Base-by-base conservation (phyloP, 1,140 invertebrate species). In the Pseudomyrmex flavicornis region DNA sequence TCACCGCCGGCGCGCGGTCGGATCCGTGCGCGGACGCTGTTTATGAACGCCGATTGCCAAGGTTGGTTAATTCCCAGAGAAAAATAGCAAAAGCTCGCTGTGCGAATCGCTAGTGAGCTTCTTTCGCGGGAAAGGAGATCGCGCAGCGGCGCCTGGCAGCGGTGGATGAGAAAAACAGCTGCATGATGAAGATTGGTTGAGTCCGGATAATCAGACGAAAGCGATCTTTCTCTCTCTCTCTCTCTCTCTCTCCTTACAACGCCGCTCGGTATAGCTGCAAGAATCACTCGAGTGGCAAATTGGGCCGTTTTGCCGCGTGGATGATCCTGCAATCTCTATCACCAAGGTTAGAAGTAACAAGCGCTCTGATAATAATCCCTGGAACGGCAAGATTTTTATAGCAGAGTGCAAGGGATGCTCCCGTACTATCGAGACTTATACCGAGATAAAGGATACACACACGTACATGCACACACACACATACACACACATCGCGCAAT, bases 81-180 rank as follows among this genome's bases (percentile, higher is more conserved):
- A 26, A 46, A 61, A 44, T 44, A 13, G 58, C 54, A 44, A 46
- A 13, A 58, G 35, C 35, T 17, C 54, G 50, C 50, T 46, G 56
- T 56, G 68, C 61, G 44, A 75, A 72, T 68, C 61, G 56, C 58
- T 52, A 58, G 74, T 35, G 58, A 54, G 84, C 52, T 87, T 87
- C 74, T 86, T 88, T 85, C 85, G 61, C 48, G 8, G 82, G 72
- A 76, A 87, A 59, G 52, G 48, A 84, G 75, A 84, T 35, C 35
- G 35, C 35, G 35, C 35, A 35, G 35, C 83, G 82, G 85, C 52
- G 82, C 58, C 54, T 35, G 76, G 76, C 48, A 69, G 65, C 66
- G 68, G 85, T 74, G 85, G 83, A 80, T 87, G 85, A 79, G 87
- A 88, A 88, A 88, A 88, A 88, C 87, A 88, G 87, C 86, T 88